A percentile compares a stretch with the other conserved stretches of the same genome.
Conservation (phyloP, 2,888 invertebrate genomes). For the Erpobdella octoculata region DNA sequence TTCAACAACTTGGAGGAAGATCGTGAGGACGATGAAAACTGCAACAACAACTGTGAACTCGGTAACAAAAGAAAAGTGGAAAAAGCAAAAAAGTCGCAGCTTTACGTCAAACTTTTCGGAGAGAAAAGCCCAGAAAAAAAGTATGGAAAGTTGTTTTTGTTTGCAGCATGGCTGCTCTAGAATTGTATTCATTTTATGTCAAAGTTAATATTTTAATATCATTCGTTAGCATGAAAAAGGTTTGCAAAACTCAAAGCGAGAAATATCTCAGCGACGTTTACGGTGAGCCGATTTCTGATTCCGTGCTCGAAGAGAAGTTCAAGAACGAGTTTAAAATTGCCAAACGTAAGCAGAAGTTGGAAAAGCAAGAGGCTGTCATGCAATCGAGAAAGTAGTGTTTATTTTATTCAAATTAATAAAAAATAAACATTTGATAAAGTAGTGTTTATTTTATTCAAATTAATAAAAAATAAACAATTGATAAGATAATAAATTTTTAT, state of each 20-base stretch:
- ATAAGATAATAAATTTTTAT: background rate
- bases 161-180: too few species aligned
- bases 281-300: background rate
- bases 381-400: background rate
- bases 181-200: background rate
- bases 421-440: background rate
- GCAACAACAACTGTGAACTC: too few species aligned
- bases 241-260: background rate
- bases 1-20: too few species aligned
- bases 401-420: too few species aligned
- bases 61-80: too few species aligned
- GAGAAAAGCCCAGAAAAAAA: too few species aligned
- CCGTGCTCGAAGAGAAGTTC: slow-evolving; percentile 38
- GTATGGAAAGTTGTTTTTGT: too few species aligned
- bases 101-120: too few species aligned
- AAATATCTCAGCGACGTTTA: background rate
- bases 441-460: too few species aligned
- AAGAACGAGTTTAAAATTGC: slow-evolving; percentile 41
- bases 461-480: background rate
- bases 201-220: background rate
- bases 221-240: background rate
- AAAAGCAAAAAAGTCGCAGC: too few species aligned
- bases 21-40: too few species aligned
- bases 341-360: background rate
- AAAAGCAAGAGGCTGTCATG: background rate